Base-by-base conservation (phyloP, 2,113 vertebrate genomes). In the Hystrix brachyura region DNA sequence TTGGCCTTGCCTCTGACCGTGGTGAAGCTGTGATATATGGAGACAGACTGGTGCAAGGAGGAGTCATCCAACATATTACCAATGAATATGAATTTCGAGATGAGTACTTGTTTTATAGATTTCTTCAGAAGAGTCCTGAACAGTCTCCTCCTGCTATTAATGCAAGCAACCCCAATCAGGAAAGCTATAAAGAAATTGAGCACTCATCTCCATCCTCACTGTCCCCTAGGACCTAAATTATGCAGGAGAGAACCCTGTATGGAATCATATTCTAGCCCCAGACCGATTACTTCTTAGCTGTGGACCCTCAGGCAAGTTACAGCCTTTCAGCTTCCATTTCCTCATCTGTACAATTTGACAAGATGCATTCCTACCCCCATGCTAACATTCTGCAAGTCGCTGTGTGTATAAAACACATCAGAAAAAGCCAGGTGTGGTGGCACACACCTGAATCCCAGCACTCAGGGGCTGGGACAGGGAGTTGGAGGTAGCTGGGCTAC, bases 11-110 rank as follows among this genome's bases (percentile, higher is more conserved):
- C 85, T 98, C 98, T 15, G 99, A 99, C 98, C 98, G 98, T 2
- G 99, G 99, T 0, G 99, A 99, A 98, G 99, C 99, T 1, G 98
- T 99, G 55, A 98, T 99, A 62, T 99, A 99, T 0, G 99, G 99
- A 92, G 98, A 98, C 0, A 99, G 98, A 27, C 98, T 99, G 98
- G 98, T 99, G 96, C 98, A 99, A 96, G 99, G 99, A 23, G 99
- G 99, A 0, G 98, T 99, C 43, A 97, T 99, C 85, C 99, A 99
- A 74, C 99, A 99, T 91, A 99, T 99, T 69, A 99, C 98, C 0
- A 98, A 99, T 0, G 99, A 99, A 3, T 98, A 99, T 85, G 98
- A 98, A 83, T 99, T 99, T 97, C 99, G 99, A 90, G 99, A 99
- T 94, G 99, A 99, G 51, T 98, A 94, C 69, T 91, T 99, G 72